Conservation (phyloP, 2,888 invertebrate species). For the Leptopilina myrica region DNA sequence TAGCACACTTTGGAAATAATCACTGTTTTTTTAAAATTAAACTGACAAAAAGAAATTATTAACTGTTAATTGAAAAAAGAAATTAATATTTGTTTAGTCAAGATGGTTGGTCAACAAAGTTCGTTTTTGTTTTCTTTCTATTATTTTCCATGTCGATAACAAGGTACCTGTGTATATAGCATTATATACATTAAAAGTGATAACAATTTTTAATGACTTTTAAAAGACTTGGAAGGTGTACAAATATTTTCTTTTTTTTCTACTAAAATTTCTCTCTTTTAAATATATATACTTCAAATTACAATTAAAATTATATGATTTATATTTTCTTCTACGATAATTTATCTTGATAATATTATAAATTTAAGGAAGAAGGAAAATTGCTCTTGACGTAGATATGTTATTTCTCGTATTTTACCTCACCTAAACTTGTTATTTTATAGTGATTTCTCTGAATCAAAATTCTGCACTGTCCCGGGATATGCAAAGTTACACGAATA, state of each 20-base stretch:
- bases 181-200: neutral
- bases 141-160: neutral
- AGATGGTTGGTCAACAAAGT: no score
- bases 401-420: neutral
- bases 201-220: neutral
- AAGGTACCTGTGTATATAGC: neutral
- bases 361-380: neutral
- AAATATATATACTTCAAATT: no score
- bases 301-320: no score
- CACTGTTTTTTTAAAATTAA: no score
- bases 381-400: neutral
- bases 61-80: no score
- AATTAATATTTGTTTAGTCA: no score
- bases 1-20: no score
- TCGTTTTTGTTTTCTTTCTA: neutral
- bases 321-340: neutral
- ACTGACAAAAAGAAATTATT: no score
- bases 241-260: neutral
- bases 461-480: neutral
- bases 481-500: constrained; percentile 27
- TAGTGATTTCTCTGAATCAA: constrained; percentile 6
- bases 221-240: neutral
- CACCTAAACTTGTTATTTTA: neutral
- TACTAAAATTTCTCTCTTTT: neutral
- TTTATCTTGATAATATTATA: constrained; percentile 1